Evolutionary conservation across 2,113 vertebrate genomes (phyloP), one percentile per base, ranked within the genome.

Genomic region (Ptilonorhynchus violaceus): DNA sequence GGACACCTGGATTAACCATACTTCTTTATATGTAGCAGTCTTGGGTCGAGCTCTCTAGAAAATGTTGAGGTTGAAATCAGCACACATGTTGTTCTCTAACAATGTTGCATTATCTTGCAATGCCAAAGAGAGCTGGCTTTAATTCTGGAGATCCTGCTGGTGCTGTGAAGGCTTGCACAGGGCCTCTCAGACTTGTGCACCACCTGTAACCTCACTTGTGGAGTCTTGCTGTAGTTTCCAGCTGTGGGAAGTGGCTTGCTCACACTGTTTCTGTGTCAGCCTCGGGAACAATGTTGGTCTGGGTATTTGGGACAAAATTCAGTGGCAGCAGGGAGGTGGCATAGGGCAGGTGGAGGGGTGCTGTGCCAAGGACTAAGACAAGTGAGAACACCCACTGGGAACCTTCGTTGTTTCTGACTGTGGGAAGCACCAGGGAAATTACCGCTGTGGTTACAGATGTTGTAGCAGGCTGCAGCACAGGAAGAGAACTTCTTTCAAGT

Each of bases 231-330:
- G 37, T 23, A 56, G 17, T 35, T 55, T 41, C 37, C 20, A 80
- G 24, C 39, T 59, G 30, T 41, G 52, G 35, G 20, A 64, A 49
- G 5, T 13, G 21, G 4, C 44, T 82, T 39, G 21, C 15, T 72
- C 0, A 0, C 11, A 4, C 7, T 13, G 13, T 63, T 28, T 39
- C 21, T 72, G 22, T 27, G 33, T 50, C 42, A 68, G 33, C 25
- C 15, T 55, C 0, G 0, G 23, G 27, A 35, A 1, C 1, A 9
- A 9, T 0, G 5, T 4, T 76, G 35, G 12, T 6, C 28, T 46
- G 28, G 25, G 4, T 12, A 2, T 58, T 69, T 67, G 39, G 24
- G 53, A 30, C 44, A 82, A 72, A 66, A 21, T 44, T 80, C 33
- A n/a, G 18, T 3, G 18, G 11, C 24, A 44, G 27, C 11, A 56